Evolutionary conservation across 2,113 vertebrate genomes (phyloP).

Genomic region (Abramis brama): DNA sequence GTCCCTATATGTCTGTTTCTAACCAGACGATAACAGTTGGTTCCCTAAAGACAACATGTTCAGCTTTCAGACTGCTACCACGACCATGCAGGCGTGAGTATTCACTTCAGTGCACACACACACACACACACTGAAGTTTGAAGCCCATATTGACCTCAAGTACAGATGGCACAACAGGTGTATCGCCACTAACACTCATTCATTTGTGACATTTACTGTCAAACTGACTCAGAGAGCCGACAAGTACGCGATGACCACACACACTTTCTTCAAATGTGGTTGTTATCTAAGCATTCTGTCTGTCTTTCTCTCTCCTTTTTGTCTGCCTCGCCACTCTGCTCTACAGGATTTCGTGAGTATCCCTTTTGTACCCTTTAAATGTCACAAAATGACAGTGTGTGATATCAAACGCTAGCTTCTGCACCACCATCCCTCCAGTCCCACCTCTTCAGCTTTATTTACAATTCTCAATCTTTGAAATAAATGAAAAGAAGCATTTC

Average conservation of each 20-base stretch:
- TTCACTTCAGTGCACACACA: background rate
- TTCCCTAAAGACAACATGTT: slow-evolving; percentile 98
- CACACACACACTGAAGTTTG: slow-evolving; percentile 1
- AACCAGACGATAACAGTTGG: slow-evolving; percentile 93
- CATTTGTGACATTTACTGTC: slow-evolving; percentile 41
- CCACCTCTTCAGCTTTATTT: slow-evolving; percentile 15
- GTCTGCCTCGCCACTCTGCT: slow-evolving; percentile 46
- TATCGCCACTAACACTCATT: slow-evolving; percentile 23
- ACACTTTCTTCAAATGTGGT: background rate
- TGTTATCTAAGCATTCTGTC: slow-evolving; percentile 38
- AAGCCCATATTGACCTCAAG: slow-evolving; percentile 22
- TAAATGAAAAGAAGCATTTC: background rate
- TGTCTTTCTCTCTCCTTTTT: slow-evolving; percentile 53
- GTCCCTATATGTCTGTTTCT: slow-evolving; percentile 42
- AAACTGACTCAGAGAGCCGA: slow-evolving; percentile 30
- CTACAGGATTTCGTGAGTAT: slow-evolving; percentile 91
- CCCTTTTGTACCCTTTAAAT: slow-evolving; percentile 34
- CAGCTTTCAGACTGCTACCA: slow-evolving; percentile 94
- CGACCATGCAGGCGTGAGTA: slow-evolving; percentile 99
- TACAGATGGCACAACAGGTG: slow-evolving; percentile 45
- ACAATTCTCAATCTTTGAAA: background rate
- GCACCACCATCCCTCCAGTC: background rate
- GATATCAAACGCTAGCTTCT: slow-evolving; percentile 31
- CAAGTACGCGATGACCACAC: slow-evolving; percentile 36
- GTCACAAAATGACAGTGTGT: slow-evolving; percentile 10